Evolutionary conservation across 2,797 vertebrate genomes (phyloP).

Genomic region (Pangasius macronema): DNA sequence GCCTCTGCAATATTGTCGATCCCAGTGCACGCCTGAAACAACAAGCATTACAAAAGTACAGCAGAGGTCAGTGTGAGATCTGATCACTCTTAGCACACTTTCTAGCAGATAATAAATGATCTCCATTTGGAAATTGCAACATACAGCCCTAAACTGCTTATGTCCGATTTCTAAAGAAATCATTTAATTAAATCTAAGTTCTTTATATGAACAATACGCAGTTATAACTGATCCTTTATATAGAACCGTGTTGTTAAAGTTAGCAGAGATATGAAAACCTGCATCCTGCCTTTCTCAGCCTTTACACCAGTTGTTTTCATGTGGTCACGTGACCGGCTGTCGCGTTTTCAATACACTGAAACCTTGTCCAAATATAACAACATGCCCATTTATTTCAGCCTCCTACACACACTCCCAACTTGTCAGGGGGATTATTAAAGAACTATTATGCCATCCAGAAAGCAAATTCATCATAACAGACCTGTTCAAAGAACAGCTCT

Average conservation of each 20-base stretch:
- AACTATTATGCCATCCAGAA: neutral
- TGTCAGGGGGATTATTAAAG: neutral
- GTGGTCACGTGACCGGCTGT: constrained; percentile 21
- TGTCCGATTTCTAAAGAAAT: neutral
- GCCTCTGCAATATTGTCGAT: constrained; percentile 99
- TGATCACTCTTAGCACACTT: neutral
- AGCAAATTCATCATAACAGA: neutral
- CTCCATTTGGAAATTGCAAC: neutral
- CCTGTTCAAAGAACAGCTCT: neutral
- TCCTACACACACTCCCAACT: neutral
- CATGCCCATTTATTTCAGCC: neutral
- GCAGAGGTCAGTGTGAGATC: neutral
- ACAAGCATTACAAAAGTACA: constrained; percentile 35
- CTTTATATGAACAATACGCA: too few relatives aligned
- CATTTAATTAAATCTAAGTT: neutral
- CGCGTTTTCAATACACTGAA: neutral
- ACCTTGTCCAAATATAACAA: neutral
- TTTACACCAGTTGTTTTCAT: constrained; percentile 2
- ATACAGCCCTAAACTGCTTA: neutral
- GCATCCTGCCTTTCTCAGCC: constrained; percentile 8
- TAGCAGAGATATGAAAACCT: neutral
- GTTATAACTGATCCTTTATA: neutral
- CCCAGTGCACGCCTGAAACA: constrained; percentile 93
- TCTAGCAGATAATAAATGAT: neutral
- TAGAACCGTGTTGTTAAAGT: neutral